Base-by-base conservation (phyloP, 2,888 invertebrate genomes). In the Thecophora atra region DNA sequence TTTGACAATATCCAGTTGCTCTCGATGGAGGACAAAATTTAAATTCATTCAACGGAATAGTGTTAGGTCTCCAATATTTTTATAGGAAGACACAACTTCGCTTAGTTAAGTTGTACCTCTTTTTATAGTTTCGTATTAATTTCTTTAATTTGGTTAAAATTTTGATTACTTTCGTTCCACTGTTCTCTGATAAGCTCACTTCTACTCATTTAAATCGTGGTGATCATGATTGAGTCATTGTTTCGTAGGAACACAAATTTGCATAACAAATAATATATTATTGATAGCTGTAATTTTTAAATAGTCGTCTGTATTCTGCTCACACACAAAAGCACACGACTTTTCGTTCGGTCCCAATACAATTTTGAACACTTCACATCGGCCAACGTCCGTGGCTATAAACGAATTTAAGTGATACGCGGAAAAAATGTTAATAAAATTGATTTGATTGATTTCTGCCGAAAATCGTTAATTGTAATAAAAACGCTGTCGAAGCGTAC, bases 361-460 rank as follows among this genome's bases (percentile, higher is more conserved):
- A 2, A 21, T 54, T 54, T 54, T 54, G 54, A 21, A 54, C 54
- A 54, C 21, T 54, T 54, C 21, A n/a, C 51, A 54, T 21, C 21
- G 19, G 19, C 5, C n/a, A 19, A 3, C 21, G 54, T n/a, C 8
- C 54, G 54, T 54, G 28, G 28, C 26, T 28, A 15, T 58, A 58
- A 58, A 26, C 54, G 54, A 21, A 54, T 54, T 54, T 19, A 11
- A 54, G 21, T 26, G 28, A 1, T 1, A 58, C 58, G 60, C 11
- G 60, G 60, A 69, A 69, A 24, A 37, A 69, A 60, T 58, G 60
- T 17, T 8, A 21, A 37, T 37, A 37, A 37, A 37, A 69, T 11
- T n/a, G 17, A 17, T 52, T 19, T 60, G 69, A 69, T 69, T 69
- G 69, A 69, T 69, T 69, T 68, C 37, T 47, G 60, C 69, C 69